A percentile compares a stretch with the other conserved stretches of the same genome.
These are phyloP conservation scores for Agrenia bidenticulata DNA, from an alignment of 2,888 invertebrate species.

Conservation along the genomic window DNA sequence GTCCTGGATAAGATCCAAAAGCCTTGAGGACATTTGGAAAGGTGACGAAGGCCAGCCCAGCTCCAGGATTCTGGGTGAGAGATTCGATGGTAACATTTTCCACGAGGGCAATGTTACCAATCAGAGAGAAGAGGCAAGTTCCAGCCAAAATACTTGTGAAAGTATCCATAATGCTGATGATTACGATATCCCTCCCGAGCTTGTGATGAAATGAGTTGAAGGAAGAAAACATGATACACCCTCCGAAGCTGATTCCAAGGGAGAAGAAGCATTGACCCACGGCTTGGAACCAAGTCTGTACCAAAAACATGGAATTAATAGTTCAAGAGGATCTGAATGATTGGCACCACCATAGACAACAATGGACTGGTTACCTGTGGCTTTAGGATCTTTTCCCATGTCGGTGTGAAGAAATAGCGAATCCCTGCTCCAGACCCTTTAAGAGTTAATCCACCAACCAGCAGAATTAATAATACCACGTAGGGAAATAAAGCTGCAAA, in stretches of 20 bases:
- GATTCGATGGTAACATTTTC: not conserved
- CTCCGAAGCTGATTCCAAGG: constrained; percentile 70
- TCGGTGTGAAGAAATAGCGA: constrained; percentile 3
- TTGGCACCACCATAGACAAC: too few species aligned
- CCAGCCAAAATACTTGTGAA: constrained; percentile 25
- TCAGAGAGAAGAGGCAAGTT: constrained; percentile 4
- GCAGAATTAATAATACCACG: not conserved
- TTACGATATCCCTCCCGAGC: constrained; percentile 60
- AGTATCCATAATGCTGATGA: constrained; percentile 23
- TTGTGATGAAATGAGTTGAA: constrained; percentile 72
- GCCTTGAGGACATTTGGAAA: constrained; percentile 13
- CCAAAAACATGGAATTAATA: not conserved
- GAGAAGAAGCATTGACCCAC: constrained; percentile 78
- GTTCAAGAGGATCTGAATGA: too few species aligned
- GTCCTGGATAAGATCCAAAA: constrained; percentile 10
- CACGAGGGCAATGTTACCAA: not conserved
- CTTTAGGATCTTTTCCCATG: constrained; percentile 63
- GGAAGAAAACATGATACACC: constrained; percentile 75
- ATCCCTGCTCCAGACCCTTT: not conserved
- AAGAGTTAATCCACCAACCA: not conserved
- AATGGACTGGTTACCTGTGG: constrained; percentile 64
- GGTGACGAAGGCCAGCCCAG: constrained; percentile 16
- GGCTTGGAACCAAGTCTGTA: constrained; percentile 56
- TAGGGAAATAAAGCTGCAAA: constrained; percentile 10
- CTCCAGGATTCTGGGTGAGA: not conserved